Percentiles rank a stretch among this genome's conserved stretches.
phyloP scores from a whole-genome alignment of 2,888 invertebrate genomes.

The Diogma glabrata region DNA sequence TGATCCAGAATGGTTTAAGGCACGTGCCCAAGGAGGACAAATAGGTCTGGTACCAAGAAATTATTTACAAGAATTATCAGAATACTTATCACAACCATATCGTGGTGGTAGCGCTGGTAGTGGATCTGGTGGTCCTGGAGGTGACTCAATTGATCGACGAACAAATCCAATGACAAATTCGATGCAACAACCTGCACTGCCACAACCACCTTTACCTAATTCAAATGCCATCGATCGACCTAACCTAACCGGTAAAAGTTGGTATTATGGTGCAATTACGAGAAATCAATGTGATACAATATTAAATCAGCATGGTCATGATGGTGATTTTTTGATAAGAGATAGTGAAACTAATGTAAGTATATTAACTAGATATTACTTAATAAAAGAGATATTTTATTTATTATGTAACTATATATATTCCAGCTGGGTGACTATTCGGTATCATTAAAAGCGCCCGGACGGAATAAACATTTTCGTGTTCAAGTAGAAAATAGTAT shows the following conservation, averaged over 20 bases:
- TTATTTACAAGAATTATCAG: slow-evolving; percentile 84
- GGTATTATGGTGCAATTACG: slow-evolving; percentile 96
- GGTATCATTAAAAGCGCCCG: slow-evolving; percentile 93
- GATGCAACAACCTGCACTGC: slow-evolving; percentile 31
- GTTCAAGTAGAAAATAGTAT: slow-evolving; percentile 88
- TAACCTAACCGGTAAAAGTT: slow-evolving; percentile 70
- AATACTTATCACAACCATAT: slow-evolving; percentile 77
- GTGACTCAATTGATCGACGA: slow-evolving; percentile 42
- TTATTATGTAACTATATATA: slow-evolving; percentile 10
- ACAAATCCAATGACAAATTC: slow-evolving; percentile 31
- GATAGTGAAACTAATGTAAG: slow-evolving; percentile 99
- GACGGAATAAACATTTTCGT: slow-evolving; percentile 97
- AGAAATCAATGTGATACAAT: slow-evolving; percentile 93
- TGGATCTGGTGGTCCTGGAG: slow-evolving; percentile 31
- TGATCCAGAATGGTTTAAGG: slow-evolving; percentile 99
- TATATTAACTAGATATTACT: slow-evolving; percentile 19
- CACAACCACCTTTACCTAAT: slow-evolving; percentile 24
- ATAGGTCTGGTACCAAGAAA: slow-evolving; percentile 92
- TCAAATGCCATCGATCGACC: slow-evolving; percentile 41
- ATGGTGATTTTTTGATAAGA: slow-evolving; percentile 97
- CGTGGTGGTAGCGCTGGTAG: slow-evolving; percentile 43
- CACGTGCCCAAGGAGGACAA: slow-evolving; percentile 84
- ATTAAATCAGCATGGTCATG: slow-evolving; percentile 88
- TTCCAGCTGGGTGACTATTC: slow-evolving; percentile 94
- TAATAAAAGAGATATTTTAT: too few species aligned